A percentile compares a stretch with the other conserved stretches of the same genome.
Evolutionary conservation across 1,140 invertebrate species (phyloP).

Genomic region (Polypedilum vanderplanki): DNA sequence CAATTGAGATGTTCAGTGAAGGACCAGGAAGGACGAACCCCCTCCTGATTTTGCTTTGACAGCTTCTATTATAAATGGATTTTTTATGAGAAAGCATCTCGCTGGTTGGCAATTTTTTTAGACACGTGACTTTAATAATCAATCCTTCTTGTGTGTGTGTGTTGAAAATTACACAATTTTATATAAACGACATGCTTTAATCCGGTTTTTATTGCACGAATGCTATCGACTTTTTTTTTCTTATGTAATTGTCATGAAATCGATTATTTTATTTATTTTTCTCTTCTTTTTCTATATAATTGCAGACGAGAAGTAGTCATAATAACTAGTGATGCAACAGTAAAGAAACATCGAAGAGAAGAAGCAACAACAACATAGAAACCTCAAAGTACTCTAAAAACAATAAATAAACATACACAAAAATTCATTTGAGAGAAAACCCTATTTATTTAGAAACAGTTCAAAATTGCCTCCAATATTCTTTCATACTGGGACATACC

Average conservation of each 20-base stretch:
- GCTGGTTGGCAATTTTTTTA: background rate
- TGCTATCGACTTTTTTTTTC: background rate
- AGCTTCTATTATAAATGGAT: constrained; percentile 25
- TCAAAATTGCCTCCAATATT: constrained; percentile 18
- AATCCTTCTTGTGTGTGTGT: background rate
- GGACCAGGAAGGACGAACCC: constrained; percentile 8
- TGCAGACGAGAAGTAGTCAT: background rate
- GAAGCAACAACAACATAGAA: background rate
- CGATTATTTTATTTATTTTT: background rate
- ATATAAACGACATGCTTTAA: constrained; percentile 24
- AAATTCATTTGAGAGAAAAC: constrained; percentile 9
- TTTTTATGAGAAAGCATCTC: background rate
- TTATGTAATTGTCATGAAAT: constrained; percentile 7
- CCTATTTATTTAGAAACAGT: background rate
- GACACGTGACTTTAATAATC: constrained; percentile 24
- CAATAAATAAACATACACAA: background rate
- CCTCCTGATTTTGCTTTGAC: constrained; percentile 14
- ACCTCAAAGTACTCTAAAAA: background rate
- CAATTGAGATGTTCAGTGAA: background rate
- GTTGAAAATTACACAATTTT: background rate
- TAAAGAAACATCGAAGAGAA: too few relatives aligned
- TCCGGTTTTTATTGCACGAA: constrained; percentile 26
- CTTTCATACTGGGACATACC: background rate
- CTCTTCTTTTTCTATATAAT: background rate
- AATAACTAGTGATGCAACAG: too few relatives aligned